Evolutionary conservation across 23 tunicate species (phyloP), one percentile per base, ranked within the genome.

Genomic region (Diplosoma virens): DNA sequence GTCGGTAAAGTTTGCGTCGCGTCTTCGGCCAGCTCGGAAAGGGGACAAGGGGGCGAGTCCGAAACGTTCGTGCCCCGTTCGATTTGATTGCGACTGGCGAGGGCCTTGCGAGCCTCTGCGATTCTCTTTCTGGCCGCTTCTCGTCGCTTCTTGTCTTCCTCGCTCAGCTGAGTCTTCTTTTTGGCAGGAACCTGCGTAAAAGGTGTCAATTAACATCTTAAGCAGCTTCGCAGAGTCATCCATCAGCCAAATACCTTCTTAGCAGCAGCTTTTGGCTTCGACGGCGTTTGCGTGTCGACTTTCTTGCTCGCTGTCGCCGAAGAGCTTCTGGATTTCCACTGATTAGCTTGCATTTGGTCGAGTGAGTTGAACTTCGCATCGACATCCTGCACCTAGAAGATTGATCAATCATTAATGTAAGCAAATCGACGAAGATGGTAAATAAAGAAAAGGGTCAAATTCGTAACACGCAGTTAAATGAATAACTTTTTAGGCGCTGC

Each of bases 121-220:
- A 89, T 41, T 27, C 96, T 68, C 37, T 82, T 89, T 28, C 88
- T 56, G 11, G 96, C 96, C 17, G 96, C 96, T 35, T 71, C 81
- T 0, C 88, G 83, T 21, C 96, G 79, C 46, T 80, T 86, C 35
- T 77, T 81, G 6, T 89, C 96, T 61, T 89, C 83, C 26, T 87
- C 94, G n/a, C 28, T 48, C 32, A 50, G 45, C 52, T 52, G 59
- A 31, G 88, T 0, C 53, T 47, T 75, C 31, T 26, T 59, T 23
- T 74, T 83, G 11, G 33, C 72, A 17, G 65, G 67, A 24, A 25
- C 37, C 47, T 59, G 41, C 70, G 50, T 21, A 33, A 4, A 61
- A 27, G 7, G n/a, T n/a, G n/a, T n/a, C n/a, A n/a, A n/a, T n/a
- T n/a, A n/a, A n/a, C n/a, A n/a, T n/a, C n/a, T n/a, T n/a, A n/a